Evolutionary conservation across 2,888 invertebrate species (phyloP).

Genomic region (Mythimna impura): DNA sequence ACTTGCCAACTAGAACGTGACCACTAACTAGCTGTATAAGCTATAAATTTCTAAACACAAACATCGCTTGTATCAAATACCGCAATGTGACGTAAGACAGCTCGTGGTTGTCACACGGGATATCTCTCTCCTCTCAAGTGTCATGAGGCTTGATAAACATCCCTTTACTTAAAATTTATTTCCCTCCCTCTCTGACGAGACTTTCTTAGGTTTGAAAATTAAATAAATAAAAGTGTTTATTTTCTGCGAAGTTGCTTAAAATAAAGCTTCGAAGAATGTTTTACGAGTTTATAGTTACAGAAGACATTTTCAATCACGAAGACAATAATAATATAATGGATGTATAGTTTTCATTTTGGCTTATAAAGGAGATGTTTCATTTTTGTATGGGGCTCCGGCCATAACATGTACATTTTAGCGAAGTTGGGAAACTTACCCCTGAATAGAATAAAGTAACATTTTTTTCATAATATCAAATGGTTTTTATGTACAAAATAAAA

Average conservation of each 20-base stretch:
- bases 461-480: no score
- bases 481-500: no score
- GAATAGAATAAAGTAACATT: no score
- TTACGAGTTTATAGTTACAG: background rate
- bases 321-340: no score
- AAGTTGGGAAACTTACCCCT: no score
- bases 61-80: background rate
- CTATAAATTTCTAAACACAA: background rate
- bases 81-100: background rate
- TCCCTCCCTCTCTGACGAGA: background rate
- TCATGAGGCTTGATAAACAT: conserved; percentile 2
- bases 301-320: no score
- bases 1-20: background rate
- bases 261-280: background rate
- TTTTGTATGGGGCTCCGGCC: no score
- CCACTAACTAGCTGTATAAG: conserved; percentile 1
- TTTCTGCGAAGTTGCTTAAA: background rate
- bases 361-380: no score
- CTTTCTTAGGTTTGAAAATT: background rate
- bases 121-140: background rate
- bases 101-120: background rate
- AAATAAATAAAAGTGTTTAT: background rate
- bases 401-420: no score
- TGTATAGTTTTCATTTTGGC: no score
- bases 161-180: background rate